Evolutionary conservation across 2,888 invertebrate genomes (phyloP), one percentile per base, ranked within the genome.

Genomic region (Ophion obscuratus): DNA sequence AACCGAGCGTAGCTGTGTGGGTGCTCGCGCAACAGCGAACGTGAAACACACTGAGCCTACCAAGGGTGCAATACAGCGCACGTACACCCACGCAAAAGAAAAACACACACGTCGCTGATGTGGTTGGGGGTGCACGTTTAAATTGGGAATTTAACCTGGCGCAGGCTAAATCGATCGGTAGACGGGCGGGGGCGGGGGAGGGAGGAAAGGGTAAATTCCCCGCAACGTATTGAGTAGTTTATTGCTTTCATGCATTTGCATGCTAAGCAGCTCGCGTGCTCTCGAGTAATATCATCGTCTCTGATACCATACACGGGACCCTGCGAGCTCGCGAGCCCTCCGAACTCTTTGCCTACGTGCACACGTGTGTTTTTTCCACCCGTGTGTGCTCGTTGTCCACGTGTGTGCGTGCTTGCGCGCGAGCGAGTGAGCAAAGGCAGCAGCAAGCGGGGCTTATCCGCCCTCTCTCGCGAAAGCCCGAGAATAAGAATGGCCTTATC

Each of bases 161-260:
- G 86, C 87, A 84, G 88, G 89, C 90, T 90, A 92, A 93, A 93
- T 93, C 93, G 93, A 94, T 94, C 92, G 93, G 59, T 31, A 47
- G 14, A 47, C 40, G 77, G 62, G 44, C 17, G n/a, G 9, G 70
- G 76, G 59, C 9, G 71, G 62, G 4, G 9, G 40, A 27, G 67
- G 61, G 67, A 40, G 44, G 81, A 31, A 77, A 80, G 74, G 87
- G 90, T 90, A 90, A 93, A 93, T 93, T 93, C 92, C 91, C 93
- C 89, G 92, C 93, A 91, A 92, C 92, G 92, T 94, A 94, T 94
- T 93, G 94, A 94, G 94, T 94, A 94, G 94, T 94, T 94, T 94
- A 94, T 94, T 93, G 94, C 94, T 93, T 93, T 94, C 93, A 93
- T 94, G 93, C 92, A 94, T 94, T 94, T 94, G 94, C 94, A 94